A percentile compares a stretch with the other conserved stretches of the same genome.
phyloP scores from a whole-genome alignment of 2,113 vertebrate species.

The Passer montanus region DNA sequence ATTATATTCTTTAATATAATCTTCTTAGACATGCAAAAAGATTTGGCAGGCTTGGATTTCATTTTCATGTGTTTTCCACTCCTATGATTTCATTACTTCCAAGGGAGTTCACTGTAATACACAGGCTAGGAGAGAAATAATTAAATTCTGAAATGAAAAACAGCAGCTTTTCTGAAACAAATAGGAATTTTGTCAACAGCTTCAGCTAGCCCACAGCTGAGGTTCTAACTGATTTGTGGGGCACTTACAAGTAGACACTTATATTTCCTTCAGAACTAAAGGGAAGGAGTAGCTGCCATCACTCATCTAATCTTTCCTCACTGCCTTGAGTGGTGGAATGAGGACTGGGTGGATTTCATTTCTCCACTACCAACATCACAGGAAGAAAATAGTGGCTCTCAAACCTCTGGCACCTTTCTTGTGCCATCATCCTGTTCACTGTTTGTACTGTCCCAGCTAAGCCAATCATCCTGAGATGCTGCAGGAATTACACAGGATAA shows the following conservation, averaged over 20 bases:
- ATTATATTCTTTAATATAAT: neutral
- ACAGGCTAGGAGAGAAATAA: constrained; percentile 2
- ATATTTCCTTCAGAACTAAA: neutral
- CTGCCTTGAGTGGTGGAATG: neutral
- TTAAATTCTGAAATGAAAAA: constrained; percentile 16
- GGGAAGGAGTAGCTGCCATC: neutral
- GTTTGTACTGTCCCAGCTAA: neutral
- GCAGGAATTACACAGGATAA: neutral
- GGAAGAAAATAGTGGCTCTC: neutral
- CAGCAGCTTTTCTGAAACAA: neutral
- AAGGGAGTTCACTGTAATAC: neutral
- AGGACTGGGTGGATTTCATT: neutral
- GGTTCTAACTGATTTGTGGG: neutral
- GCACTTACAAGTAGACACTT: neutral
- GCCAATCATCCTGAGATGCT: neutral
- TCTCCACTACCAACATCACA: neutral
- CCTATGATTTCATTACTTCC: constrained; percentile 48
- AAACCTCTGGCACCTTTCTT: neutral
- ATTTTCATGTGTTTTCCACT: constrained; percentile 39
- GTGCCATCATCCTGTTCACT: neutral
- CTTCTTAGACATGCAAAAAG: neutral
- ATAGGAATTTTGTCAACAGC: neutral
- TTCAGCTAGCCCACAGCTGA: neutral
- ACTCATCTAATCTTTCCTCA: neutral
- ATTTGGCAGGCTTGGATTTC: constrained; percentile 13